Conservation (phyloP, 2,797 vertebrate species). For the Pantherophis alleghaniensis region DNA sequence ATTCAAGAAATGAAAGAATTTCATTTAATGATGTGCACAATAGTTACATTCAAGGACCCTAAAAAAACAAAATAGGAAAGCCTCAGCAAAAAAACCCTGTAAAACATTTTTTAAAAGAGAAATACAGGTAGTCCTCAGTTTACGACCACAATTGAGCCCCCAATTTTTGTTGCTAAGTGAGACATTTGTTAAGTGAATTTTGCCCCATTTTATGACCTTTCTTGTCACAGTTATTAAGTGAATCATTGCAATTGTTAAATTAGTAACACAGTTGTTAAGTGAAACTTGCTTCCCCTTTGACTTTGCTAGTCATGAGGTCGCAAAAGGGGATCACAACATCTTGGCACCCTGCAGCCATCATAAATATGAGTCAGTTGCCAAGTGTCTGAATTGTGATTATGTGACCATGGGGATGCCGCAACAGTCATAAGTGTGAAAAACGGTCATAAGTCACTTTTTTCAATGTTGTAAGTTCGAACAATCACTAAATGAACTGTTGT, state of each 20-base stretch:
- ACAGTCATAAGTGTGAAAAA: no score
- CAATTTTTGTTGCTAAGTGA: background rate
- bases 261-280: background rate
- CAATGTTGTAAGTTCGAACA: no score
- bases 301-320: background rate
- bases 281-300: background rate
- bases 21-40: background rate
- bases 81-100: background rate
- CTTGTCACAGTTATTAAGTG: no score
- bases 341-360: no score
- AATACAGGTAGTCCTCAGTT: background rate
- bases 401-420: no score
- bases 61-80: background rate
- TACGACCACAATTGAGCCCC: background rate
- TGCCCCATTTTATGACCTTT: no score
- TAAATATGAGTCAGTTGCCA: no score
- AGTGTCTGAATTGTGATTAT: no score
- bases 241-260: no score
- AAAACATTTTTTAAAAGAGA: background rate
- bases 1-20: background rate
- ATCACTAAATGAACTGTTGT: no score
- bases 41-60: background rate
- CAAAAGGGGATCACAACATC: no score
- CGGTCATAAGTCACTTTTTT: no score
- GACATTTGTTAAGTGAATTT: background rate